Evolutionary conservation across 2,888 invertebrate genomes (phyloP).

Genomic region (Vannuccia rotundouncinata): DNA sequence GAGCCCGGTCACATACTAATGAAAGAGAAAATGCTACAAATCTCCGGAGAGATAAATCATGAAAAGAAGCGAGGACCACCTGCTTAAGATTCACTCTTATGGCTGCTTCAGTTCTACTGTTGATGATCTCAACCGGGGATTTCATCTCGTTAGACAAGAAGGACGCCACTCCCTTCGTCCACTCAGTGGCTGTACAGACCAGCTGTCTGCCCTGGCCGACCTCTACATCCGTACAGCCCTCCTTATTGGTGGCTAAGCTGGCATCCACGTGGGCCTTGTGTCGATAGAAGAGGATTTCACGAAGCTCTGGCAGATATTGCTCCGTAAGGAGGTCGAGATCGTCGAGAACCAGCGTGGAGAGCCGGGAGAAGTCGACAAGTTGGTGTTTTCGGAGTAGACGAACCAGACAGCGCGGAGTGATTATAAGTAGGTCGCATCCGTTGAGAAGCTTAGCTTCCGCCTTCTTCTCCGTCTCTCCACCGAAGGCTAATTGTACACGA

Average conservation of each 20-base stretch:
- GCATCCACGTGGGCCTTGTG: neutral
- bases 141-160: slow-evolving; percentile 25
- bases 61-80: neutral
- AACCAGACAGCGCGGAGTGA: slow-evolving; percentile 10
- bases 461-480: neutral
- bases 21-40: no score
- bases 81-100: neutral
- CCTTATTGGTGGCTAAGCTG: neutral
- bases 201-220: neutral
- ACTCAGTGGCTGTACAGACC: slow-evolving; percentile 19
- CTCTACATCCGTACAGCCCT: neutral
- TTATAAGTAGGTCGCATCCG: slow-evolving; percentile 21
- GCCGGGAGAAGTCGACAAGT: slow-evolving; percentile 3
- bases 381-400: slow-evolving; percentile 8
- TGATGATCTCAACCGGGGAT: slow-evolving; percentile 2
- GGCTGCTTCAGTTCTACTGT: neutral
- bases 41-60: no score
- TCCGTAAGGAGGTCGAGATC: slow-evolving; percentile 12
- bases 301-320: neutral
- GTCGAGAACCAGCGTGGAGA: neutral
- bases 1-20: neutral
- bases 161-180: slow-evolving; percentile 18
- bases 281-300: neutral
- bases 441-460: neutral
- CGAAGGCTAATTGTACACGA: neutral